Evolutionary conservation across 2,797 vertebrate genomes (phyloP), one percentile per base, ranked within the genome.

Genomic region (Champsocephalus gunnari): DNA sequence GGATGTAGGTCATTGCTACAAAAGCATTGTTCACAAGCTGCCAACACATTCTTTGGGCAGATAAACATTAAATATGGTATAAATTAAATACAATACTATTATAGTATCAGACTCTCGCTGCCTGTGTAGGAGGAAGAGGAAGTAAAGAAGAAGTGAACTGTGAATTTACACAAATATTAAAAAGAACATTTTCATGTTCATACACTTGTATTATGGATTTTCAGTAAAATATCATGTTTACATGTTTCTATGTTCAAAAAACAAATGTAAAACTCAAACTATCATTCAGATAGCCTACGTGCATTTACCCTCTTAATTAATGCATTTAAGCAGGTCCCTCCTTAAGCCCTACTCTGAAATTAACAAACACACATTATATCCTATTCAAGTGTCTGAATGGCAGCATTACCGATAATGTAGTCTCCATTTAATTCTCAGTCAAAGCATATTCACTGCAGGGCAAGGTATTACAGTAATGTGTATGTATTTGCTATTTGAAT

Each of bases 1-100:
- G 50, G 67, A 91, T 89, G 78, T 90, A 83, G 88, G 88, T 88
- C 82, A 88, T 16, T 63, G 68, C 34, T 43, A 75, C 73, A 74
- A 68, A 61, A 73, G 63, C 58, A 75, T 74, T 16, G 53, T 56
- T 66, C 69, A 79, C 65, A 68, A 60, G 54, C 73, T 83, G 84
- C 82, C 83, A 88, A 86, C 84, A 82, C 78, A 84, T 77, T 81
- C 66, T 77, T 79, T 14, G 10, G 72, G 79, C 62, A 88, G 87
- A 79, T 77, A 83, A 80, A 78, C 67, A 84, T 77, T 77, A 77
- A 61, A 77, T 63, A 72, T 82, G 45, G 81, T 63, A 80, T 64
- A 63, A 66, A 85, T 50, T 61, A 65, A 69, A 85, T 50, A 61
- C 70, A 75, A 61, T 68, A 45, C 38, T 38, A 61, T 28, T 34